Evolutionary conservation across 1,140 invertebrate genomes (phyloP).

Genomic region (Nephila pilipes): DNA sequence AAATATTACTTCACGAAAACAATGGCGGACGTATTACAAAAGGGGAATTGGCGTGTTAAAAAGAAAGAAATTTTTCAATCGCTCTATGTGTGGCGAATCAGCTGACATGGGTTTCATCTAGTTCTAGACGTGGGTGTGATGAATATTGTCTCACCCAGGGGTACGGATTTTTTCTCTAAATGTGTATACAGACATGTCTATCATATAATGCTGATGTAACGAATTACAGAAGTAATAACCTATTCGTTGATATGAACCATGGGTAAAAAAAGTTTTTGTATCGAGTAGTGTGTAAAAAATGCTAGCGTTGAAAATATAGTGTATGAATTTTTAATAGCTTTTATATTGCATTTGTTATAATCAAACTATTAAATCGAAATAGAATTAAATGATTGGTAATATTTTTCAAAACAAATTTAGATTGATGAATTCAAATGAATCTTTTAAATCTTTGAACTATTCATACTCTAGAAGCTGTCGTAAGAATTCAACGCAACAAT

Average conservation of each 20-base stretch:
- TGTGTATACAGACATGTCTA: conserved; percentile 27
- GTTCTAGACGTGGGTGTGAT: conserved; percentile 53
- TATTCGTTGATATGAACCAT: conserved; percentile 20
- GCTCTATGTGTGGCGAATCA: conserved; percentile 56
- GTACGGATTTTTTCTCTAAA: conserved; percentile 1
- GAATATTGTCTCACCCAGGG: conserved; percentile 36
- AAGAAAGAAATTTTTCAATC: conserved; percentile 29
- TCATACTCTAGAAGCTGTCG: too few species aligned
- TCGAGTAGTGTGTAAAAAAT: background rate
- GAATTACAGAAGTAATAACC: conserved; percentile 46
- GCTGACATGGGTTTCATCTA: conserved; percentile 39
- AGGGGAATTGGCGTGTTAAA: background rate
- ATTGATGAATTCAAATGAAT: too few species aligned
- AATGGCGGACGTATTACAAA: conserved; percentile 19
- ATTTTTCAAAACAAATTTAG: too few species aligned
- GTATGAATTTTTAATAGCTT: background rate
- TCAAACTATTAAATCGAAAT: too few species aligned
- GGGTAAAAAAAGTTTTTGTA: background rate
- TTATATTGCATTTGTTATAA: too few species aligned
- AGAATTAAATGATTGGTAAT: too few species aligned
- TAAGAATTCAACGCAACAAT: too few species aligned
- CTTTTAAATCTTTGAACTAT: too few species aligned
- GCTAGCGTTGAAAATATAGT: background rate
- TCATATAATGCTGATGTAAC: conserved; percentile 41
- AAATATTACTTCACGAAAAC: conserved; percentile 48